Evolutionary conservation across 2,888 invertebrate species (phyloP), one percentile per base, ranked within the genome.

Genomic region (Epirrita christyi): DNA sequence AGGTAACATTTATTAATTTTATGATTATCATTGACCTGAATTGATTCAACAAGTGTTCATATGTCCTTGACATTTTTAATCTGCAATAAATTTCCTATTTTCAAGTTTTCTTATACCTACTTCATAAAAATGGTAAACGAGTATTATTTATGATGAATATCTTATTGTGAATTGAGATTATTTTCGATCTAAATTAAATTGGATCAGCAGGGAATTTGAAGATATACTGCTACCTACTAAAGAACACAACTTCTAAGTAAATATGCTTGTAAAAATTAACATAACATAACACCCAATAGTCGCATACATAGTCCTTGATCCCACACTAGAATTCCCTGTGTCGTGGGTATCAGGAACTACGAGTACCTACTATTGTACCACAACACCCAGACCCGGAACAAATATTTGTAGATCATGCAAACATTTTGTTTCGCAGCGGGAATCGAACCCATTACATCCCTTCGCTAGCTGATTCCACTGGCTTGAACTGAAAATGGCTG

Each of bases 21-120:
- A 13, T 13, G 4, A 11, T 49, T 60, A 63, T 58, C 55, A 67
- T 49, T 68, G 64, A 66, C 67, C 67, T 68, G 63, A 63, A 67
- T 74, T 59, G 14, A 52, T 45, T 59, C 58, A 58, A 65, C 59
- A 51, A 55, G 43, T 9, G 38, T 62, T 64, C 57, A 61, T 61
- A 51, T 54, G 67, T 62, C 71, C 71, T 71, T 73, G 71, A 67
- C 76, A 75, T 74, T 71, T 70, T 53, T 48, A 32, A 28, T 50
- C 15, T 32, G 28, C 56, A 52, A 55, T 48, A 54, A 15, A 52
- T 49, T 32, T n/a, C 36, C 13, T 37, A 49, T 56, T 34, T 57
- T 40, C 46, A 51, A 11, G 21, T 45, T 53, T 45, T 53, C 40
- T 27, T 45, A 38, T 38, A 45, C 11, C 28, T 38, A 37, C 13